Evolutionary conservation across 1,140 invertebrate species (phyloP), one percentile per base, ranked within the genome.

Genomic region (Leptopilina clavipes): DNA sequence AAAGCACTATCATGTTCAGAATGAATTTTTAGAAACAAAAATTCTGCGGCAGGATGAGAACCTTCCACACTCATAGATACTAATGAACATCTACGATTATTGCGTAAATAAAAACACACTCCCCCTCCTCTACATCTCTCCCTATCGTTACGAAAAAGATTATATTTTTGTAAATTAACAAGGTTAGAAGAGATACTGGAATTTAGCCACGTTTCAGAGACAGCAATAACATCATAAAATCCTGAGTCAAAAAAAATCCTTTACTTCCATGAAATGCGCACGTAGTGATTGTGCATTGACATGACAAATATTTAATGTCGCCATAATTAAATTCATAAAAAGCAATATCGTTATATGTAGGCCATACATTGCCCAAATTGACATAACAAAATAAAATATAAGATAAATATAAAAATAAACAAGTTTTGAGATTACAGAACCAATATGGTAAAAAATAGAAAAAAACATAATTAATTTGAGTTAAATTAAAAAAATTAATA

Each of bases 141-240:
- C 6, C 48, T 52, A 52, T 52, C 48, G 17, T 52, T 52, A n/a
- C 48, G 48, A 17, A 52, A 52, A 17, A 52, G 48, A 52, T 52
- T 52, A 52, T 52, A 52, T 8, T 17, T 17, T 17, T 52, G 14
- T 17, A 52, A 52, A 8, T 52, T 17, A 2, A 52, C 48, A 52
- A 52, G 48, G 8, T 8, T 52, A n/a, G 48, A 52, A 1, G 48
- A 1, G 0, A 17, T 52, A 7, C 17, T 52, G 14, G 14, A 12
- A n/a, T 1, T 17, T 1, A 52, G n/a, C 48, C 48, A 52, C 5
- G 48, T 52, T 17, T 52, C 48, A 17, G 48, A 52, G 1, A 52
- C 48, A 52, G 48, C 48, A 52, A 52, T 52, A 1, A n/a, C n/a
- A n/a, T 52, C 48, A n/a, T 52, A 52, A 52, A 17, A 52, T 6